Base-by-base conservation (phyloP, 2,113 vertebrate genomes). In the Sturnus vulgaris region DNA sequence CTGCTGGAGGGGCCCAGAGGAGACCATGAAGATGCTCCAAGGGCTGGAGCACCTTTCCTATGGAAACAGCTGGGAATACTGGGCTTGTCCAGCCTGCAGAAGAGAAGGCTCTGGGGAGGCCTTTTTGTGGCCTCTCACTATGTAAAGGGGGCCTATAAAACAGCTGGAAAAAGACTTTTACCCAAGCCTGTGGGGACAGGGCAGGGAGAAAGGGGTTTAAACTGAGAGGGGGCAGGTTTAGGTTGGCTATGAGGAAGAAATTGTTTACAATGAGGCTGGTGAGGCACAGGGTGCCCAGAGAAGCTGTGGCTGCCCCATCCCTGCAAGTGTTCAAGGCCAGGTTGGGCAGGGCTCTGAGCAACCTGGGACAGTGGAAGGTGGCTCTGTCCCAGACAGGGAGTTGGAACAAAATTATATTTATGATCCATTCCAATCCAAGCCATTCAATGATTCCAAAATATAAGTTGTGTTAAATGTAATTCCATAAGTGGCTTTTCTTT, bases 1-100 rank as follows among this genome's bases (percentile, higher is more conserved):
- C 17, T 83, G 47, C n/a, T 80, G 39, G 35, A 68, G 28, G 9
- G 22, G 15, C 28, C 31, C 42, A 12, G 37, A 61, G 57, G 15
- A 91, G 37, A 14, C 56, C 47, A 44, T 0, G 0, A 7, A 33
- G 65, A 17, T 49, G 65, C 11, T 50, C 27, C 2, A 3, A 12
- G 24, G 46, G 35, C 64, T 84, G 78, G 53, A 61, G 7, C 40
- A 20, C 7, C 40, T 82, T 11, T 78, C 7, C 60, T 13, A 0
- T 52, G 56, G 70, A 60, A 40, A 42, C 40, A 72, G 8, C 44
- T 59, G 90, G 68, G 49, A 53, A 12, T 63, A 3, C 10, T 37
- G 57, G 31, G 35, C 16, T 52, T 57, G 15, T 28, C 35, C 30
- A 27, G 35, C 59, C 59, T 59, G 12, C 12, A 69, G 19, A 42